A percentile compares a stretch with the other conserved stretches of the same genome.
Conservation (phyloP, 2,113 vertebrate genomes). For the Meles meles region DNA sequence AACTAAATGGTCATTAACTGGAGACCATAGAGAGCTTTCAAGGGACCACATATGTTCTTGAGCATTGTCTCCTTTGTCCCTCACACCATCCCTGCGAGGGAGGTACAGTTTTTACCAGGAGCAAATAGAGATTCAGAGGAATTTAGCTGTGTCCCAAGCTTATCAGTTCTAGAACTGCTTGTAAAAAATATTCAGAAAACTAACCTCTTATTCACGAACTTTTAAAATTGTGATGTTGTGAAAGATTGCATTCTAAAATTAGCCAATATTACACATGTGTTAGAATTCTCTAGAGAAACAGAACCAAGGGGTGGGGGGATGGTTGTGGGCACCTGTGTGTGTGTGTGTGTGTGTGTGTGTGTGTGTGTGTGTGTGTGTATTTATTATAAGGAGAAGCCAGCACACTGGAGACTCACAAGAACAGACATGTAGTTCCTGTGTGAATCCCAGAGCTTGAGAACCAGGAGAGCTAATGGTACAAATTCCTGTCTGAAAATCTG, state of each 20-base stretch:
- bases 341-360: neutral
- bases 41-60: neutral
- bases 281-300: neutral
- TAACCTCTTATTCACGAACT: neutral
- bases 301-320: neutral
- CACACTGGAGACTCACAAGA: neutral
- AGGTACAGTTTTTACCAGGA: neutral
- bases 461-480: neutral
- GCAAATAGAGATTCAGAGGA: neutral
- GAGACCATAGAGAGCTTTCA: neutral
- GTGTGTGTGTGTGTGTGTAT: neutral
- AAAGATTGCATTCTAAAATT: neutral
- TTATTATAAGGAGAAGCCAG: neutral
- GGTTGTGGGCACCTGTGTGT: rapidly evolving
- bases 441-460: neutral
- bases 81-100: neutral
- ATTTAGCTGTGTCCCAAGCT: neutral
- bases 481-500: neutral
- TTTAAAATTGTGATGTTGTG: neutral
- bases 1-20: neutral
- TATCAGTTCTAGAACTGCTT: neutral
- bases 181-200: neutral
- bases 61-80: neutral
- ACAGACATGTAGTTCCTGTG: neutral
- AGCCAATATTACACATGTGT: neutral